Evolutionary conservation across 2,888 invertebrate species (phyloP).

Genomic region (Escarpia spicata): DNA sequence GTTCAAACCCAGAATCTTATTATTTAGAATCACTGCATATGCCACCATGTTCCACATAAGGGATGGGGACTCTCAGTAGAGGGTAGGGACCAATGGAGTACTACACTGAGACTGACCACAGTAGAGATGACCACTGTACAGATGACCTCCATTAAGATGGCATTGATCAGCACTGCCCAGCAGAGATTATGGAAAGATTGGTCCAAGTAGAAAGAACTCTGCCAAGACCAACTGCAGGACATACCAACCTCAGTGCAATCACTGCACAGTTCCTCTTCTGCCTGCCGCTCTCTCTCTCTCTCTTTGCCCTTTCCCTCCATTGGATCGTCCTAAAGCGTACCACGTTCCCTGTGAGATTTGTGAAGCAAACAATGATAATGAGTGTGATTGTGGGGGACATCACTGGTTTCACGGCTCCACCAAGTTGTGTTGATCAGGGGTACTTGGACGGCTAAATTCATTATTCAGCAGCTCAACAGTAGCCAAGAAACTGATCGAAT

Average conservation of each 20-base stretch:
- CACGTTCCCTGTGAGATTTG: not conserved
- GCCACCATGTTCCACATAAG: not conserved
- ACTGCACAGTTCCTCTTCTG: not conserved
- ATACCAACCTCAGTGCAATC: not conserved
- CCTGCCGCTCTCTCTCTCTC: not conserved
- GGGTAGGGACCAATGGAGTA: not conserved
- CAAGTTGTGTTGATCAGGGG: too few relatives aligned
- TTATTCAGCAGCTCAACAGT: constrained; percentile 16
- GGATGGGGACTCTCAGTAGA: not conserved
- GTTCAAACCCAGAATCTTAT: too few relatives aligned
- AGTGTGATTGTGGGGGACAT: not conserved
- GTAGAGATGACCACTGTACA: not conserved
- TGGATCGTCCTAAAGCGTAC: not conserved
- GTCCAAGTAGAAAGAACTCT: not conserved
- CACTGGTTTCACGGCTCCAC: not conserved
- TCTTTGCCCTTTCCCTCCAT: not conserved
- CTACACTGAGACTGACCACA: not conserved
- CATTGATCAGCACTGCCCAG: not conserved
- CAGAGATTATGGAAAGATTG: not conserved
- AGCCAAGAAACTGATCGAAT: constrained; percentile 5
- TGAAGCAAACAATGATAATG: not conserved
- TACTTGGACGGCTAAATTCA: not conserved
- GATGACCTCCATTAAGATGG: too few relatives aligned
- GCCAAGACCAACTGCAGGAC: not conserved
- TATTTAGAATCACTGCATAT: too few relatives aligned